Base-by-base conservation (phyloP, 2,888 invertebrate genomes). In the Anoncus sp. region DNA sequence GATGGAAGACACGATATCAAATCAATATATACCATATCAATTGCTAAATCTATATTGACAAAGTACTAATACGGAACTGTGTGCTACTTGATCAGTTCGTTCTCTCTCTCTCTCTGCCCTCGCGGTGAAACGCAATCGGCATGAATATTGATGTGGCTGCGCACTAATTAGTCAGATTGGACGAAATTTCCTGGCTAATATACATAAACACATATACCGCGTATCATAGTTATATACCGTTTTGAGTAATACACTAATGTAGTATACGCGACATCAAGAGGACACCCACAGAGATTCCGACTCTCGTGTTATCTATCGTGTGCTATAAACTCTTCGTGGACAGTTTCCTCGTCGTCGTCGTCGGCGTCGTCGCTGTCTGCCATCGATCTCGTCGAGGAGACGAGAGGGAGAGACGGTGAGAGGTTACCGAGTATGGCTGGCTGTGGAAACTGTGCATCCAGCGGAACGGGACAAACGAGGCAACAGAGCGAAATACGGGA, bases 111-210 rank as follows among this genome's bases (percentile, higher is more conserved):
- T 20, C 18, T 35, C 16, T 45, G 9, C 27, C 12, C 20, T 45
- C 10, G 51, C 63, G 43, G 55, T 59, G 24, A 24, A 49, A 66
- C 57, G 55, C 71, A 72, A 60, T 62, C 57, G 57, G 51, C 66
- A 71, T 71, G 74, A 66, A 74, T 78, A 66, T 75, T 71, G 43
- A 71, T 75, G 62, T 14, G 57, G 45, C 22, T 14, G 31, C 20
- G 51, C 38, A 47, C 57, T 79, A 75, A 79, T 79, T 79, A 75
- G 63, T 40, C 62, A 72, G 71, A 79, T 79, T 79, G 66, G 62
- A 63, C 57, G 63, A 75, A 79, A 75, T 72, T 75, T 79, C 55
- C 31, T 67, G 57, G 71, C 75, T 67, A 55, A 66, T 71, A 62
- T 67, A 69, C 75, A 70, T 59, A 75, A 75, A 70, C 53, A 55